Conservation (phyloP, 2,888 invertebrate genomes). For the Nematopogon swammerdamellus region DNA sequence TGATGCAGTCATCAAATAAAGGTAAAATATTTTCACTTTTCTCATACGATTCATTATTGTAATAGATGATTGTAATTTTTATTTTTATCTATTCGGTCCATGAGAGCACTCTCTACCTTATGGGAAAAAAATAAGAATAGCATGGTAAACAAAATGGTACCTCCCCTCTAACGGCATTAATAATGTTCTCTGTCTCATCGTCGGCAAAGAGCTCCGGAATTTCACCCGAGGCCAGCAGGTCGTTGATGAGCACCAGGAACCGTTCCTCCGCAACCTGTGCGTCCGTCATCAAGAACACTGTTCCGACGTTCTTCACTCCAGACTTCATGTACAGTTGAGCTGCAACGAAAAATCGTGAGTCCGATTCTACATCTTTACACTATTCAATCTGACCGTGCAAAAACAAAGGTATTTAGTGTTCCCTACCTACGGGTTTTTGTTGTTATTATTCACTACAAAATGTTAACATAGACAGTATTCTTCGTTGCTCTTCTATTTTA, state of each 20-base stretch:
- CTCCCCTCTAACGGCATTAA: conserved; percentile 72
- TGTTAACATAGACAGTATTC: too few relatives aligned
- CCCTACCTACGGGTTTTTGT: too few relatives aligned
- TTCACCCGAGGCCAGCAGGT: conserved; percentile 91
- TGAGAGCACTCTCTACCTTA: too few relatives aligned
- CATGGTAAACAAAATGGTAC: conserved; percentile 26
- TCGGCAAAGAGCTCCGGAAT: conserved; percentile 88
- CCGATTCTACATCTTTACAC: background rate
- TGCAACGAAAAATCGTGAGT: conserved; percentile 29
- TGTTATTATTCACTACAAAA: too few relatives aligned
- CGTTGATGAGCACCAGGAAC: conserved; percentile 90
- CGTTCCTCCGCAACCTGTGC: conserved; percentile 89
- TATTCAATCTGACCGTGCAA: background rate
- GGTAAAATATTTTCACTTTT: too few relatives aligned
- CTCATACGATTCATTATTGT: too few relatives aligned
- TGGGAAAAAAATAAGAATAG: conserved; percentile 7
- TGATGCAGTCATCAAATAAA: too few relatives aligned
- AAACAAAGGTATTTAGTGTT: too few relatives aligned
- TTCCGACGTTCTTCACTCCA: conserved; percentile 80
- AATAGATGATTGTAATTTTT: too few relatives aligned
- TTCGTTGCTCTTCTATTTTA: too few relatives aligned
- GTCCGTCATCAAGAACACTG: conserved; percentile 90
- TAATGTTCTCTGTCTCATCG: conserved; percentile 86
- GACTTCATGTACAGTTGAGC: conserved; percentile 80
- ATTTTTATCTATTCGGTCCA: too few relatives aligned